phyloP scores from a whole-genome alignment of 2,113 vertebrate species.

The Xerus inauris region DNA sequence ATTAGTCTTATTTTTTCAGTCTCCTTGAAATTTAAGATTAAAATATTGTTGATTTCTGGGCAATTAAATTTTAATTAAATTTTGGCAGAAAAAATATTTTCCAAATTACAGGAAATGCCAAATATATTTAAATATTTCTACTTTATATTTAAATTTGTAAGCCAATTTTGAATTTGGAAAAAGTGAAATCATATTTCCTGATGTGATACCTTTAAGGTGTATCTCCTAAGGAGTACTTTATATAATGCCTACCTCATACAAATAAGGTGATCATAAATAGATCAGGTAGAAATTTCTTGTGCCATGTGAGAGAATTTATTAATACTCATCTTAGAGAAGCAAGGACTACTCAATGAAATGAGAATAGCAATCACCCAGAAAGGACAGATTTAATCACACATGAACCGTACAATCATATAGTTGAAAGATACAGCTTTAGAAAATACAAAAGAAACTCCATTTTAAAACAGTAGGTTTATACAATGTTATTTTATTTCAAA shows the following conservation, averaged over 20 bases:
- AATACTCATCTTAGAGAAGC: not conserved
- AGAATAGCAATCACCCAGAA: not conserved
- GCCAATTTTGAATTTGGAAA: conserved; percentile 2
- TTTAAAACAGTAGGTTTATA: not conserved
- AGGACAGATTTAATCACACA: conserved; percentile 32
- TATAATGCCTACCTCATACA: not conserved
- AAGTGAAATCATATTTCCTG: not conserved
- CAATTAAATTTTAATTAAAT: conserved; percentile 7
- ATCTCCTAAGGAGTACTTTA: conserved; percentile 3
- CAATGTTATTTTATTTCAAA: not conserved
- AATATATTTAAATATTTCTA: not conserved
- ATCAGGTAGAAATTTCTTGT: not conserved
- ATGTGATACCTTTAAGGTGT: not conserved
- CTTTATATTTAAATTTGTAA: not conserved
- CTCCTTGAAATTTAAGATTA: conserved; percentile 28
- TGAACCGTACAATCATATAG: not conserved
- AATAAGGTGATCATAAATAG: conserved; percentile 37
- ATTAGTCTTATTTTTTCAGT: conserved; percentile 40
- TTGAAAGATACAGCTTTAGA: conserved; percentile 13
- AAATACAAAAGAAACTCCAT: not conserved
- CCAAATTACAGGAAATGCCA: not conserved
- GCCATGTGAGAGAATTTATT: conserved; percentile 9
- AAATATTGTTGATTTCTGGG: not conserved
- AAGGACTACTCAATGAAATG: conserved; percentile 41
- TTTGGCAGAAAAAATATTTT: not conserved